A percentile compares a stretch with the other conserved stretches of the same genome.
Conservation (phyloP, 2,888 invertebrate genomes). For the Onchidella celtica region DNA sequence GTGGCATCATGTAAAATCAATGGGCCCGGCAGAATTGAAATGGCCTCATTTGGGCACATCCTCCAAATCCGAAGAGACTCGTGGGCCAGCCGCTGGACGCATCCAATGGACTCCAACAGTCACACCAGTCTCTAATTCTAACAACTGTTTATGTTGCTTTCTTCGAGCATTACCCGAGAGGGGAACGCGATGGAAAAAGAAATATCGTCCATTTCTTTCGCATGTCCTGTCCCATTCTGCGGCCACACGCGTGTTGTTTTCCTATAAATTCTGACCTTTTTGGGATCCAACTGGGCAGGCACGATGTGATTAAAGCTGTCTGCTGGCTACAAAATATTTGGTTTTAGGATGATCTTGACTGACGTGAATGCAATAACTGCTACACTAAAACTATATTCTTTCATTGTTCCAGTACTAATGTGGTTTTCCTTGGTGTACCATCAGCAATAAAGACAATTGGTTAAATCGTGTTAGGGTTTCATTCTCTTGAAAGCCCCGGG, state of each 20-base stretch:
- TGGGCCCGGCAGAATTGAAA: constrained; percentile 43
- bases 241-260: background rate
- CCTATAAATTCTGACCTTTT: background rate
- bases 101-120: background rate
- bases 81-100: background rate
- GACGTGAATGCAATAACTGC: background rate
- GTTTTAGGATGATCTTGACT: background rate
- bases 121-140: background rate
- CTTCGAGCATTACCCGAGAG: background rate
- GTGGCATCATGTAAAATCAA: constrained; percentile 40
- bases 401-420: background rate
- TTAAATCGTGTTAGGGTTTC: background rate
- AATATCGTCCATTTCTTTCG: background rate
- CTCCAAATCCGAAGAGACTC: constrained; percentile 4
- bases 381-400: background rate
- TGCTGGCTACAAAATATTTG: background rate
- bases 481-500: background rate
- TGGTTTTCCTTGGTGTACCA: background rate
- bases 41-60: constrained; percentile 45
- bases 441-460: background rate
- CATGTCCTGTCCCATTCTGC: constrained; percentile 6
- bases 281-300: background rate
- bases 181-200: background rate
- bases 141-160: background rate
- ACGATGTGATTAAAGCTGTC: background rate